These are phyloP conservation scores for Xanthostigma xanthostigma DNA, from an alignment of 2,888 invertebrate genomes.

Conservation along the genomic window DNA sequence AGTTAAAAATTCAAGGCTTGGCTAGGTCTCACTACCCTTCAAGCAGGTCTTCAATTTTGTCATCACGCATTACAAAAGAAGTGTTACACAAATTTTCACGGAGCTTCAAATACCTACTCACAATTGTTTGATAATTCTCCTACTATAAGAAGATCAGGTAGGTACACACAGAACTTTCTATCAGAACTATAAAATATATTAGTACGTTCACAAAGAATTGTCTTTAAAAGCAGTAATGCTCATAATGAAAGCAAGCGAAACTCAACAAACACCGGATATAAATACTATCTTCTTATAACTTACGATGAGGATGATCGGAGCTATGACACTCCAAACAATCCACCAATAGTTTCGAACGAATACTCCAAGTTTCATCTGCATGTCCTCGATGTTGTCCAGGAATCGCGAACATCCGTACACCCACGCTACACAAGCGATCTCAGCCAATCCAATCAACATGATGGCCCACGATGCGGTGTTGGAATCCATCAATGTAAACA, in stretches of 20 bases:
- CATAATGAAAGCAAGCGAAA: too few relatives aligned
- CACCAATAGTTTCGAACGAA: constrained; percentile 52
- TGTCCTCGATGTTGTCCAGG: constrained; percentile 38
- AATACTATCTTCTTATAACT: constrained; percentile 23
- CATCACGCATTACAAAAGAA: too few relatives aligned
- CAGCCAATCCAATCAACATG: constrained; percentile 50
- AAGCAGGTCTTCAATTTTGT: too few relatives aligned
- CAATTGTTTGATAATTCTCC: too few relatives aligned
- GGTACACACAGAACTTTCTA: too few relatives aligned
- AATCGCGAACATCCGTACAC: constrained; percentile 49
- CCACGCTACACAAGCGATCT: constrained; percentile 52
- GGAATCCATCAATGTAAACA: constrained; percentile 60
- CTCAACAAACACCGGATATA: too few relatives aligned
- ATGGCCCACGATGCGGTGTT: constrained; percentile 66
- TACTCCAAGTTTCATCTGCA: constrained; percentile 49
- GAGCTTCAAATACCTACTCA: too few relatives aligned
- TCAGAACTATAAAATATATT: too few relatives aligned
- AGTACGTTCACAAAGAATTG: background rate
- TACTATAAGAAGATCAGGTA: too few relatives aligned
- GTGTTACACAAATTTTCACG: too few relatives aligned
- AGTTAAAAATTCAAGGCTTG: too few relatives aligned
- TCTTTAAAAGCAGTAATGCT: background rate
- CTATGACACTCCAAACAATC: constrained; percentile 50
- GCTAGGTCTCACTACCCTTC: too few relatives aligned
- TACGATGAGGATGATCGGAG: constrained; percentile 56